Evolutionary conservation across 1,140 invertebrate genomes (phyloP).

Genomic region (Melanaphis sacchari): DNA sequence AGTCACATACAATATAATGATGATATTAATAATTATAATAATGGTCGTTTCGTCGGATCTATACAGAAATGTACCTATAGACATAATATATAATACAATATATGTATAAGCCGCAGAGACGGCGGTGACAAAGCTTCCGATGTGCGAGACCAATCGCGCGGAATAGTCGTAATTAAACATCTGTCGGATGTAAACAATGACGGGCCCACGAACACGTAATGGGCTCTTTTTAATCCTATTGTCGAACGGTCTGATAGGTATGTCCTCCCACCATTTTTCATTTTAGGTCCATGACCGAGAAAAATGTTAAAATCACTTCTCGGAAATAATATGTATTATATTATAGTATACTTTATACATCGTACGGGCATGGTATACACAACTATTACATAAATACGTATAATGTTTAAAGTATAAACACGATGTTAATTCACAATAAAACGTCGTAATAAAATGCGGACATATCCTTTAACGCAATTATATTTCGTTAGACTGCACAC

Average conservation of each 20-base stretch:
- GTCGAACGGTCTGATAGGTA: neutral
- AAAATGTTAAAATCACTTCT: slow-evolving; percentile 46
- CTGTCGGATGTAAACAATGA: slow-evolving; percentile 33
- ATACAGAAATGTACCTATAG: neutral
- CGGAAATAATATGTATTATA: slow-evolving; percentile 8
- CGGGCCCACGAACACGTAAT: neutral
- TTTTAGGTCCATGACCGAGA: slow-evolving; percentile 48
- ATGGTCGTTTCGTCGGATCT: neutral
- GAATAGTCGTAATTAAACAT: slow-evolving; percentile 51
- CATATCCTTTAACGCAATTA: slow-evolving; percentile 19
- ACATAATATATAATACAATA: neutral
- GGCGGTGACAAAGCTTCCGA: slow-evolving; percentile 25
- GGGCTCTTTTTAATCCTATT: slow-evolving; percentile 43
- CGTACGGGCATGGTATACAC: neutral
- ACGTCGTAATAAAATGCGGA: neutral
- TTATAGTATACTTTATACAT: neutral
- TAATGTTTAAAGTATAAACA: neutral
- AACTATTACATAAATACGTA: neutral
- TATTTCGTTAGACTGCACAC: neutral
- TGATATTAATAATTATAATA: neutral
- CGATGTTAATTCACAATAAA: neutral
- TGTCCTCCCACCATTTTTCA: neutral
- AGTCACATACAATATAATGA: neutral
- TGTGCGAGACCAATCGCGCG: slow-evolving; percentile 38
- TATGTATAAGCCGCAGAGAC: neutral